Conservation (phyloP, 2,888 invertebrate species). For the Augochlorella aurata region DNA sequence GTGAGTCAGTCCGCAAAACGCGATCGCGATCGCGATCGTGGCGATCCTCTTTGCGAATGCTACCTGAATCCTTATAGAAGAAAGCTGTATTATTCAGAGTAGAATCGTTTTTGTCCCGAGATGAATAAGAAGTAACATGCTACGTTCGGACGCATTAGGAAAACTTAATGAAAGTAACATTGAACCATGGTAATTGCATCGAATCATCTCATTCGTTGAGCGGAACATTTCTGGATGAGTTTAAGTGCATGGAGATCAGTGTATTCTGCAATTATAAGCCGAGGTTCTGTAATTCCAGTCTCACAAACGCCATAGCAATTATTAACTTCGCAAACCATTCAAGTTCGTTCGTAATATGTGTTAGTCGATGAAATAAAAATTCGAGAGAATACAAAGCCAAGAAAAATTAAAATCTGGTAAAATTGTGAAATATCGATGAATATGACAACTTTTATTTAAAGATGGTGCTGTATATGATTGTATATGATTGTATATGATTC, state of each 20-base stretch:
- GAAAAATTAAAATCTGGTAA: no score
- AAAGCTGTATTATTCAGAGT: conserved; percentile 20
- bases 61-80: conserved; percentile 62
- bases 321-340: no score
- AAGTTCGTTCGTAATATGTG: no score
- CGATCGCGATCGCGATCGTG: conserved; percentile 48
- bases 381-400: not conserved
- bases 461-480: no score
- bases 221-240: not conserved
- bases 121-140: conserved; percentile 5
- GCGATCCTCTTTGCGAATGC: conserved; percentile 45
- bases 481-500: not conserved
- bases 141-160: conserved; percentile 4
- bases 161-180: conserved; percentile 19
- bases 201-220: not conserved
- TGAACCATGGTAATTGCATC: not conserved
- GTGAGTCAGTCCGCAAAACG: conserved; percentile 23
- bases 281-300: no score
- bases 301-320: no score
- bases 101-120: not conserved
- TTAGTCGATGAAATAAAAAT: not conserved
- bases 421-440: no score
- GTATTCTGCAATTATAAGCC: not conserved
- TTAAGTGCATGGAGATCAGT: not conserved
- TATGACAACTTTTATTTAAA: no score